Percentiles rank a stretch among this genome's conserved stretches.
Evolutionary conservation across 2,888 invertebrate species (phyloP).

Genomic region (Bugula neritina): DNA sequence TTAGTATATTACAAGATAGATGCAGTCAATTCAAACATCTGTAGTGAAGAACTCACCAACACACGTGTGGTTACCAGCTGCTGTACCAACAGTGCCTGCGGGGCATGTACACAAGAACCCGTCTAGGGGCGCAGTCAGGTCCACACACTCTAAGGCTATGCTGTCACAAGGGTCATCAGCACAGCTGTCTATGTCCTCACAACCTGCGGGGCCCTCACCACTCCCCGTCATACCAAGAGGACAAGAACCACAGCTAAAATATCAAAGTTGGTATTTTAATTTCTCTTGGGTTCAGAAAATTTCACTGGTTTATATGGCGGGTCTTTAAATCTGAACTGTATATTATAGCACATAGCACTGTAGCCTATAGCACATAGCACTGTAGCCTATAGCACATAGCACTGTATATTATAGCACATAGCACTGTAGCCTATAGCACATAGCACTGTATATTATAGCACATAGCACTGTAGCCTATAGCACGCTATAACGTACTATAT

Average conservation of each 20-base stretch:
- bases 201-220: conserved; percentile 1
- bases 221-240: not conserved
- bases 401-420: not conserved
- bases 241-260: not conserved
- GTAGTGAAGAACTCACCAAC: not conserved
- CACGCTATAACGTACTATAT: not conserved
- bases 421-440: not conserved
- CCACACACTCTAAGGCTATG: not conserved
- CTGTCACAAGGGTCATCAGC: not conserved
- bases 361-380: not conserved
- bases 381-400: not conserved
- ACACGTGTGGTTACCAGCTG: not conserved
- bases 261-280: too few relatives aligned
- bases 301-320: too few relatives aligned
- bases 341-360: not conserved
- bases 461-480: not conserved
- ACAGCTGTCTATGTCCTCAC: conserved; percentile 10
- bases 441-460: not conserved
- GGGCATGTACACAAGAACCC: conserved; percentile 5
- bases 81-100: not conserved
- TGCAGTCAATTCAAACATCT: not conserved
- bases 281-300: too few relatives aligned
- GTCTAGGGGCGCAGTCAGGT: not conserved
- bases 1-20: too few relatives aligned
- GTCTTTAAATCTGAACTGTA: too few relatives aligned